phyloP scores from a whole-genome alignment of 2,797 vertebrate genomes.

The Sebastes itinus region DNA sequence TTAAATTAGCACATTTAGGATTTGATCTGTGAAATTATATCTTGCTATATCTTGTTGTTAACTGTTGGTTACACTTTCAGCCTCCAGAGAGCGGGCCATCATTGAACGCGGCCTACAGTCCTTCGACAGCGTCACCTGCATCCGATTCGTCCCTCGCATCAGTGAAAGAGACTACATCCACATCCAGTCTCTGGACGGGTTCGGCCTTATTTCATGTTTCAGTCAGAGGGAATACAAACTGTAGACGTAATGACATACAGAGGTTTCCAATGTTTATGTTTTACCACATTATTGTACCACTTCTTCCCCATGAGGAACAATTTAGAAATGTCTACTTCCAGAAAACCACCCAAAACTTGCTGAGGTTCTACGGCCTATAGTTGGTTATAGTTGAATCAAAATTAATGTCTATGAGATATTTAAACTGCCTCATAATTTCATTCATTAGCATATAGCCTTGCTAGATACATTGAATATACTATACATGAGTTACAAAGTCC shows the following conservation, averaged over 20 bases:
- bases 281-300: background rate
- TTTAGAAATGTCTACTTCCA: background rate
- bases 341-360: background rate
- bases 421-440: background rate
- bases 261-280: background rate
- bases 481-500: background rate
- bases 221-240: background rate
- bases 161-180: background rate
- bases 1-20: background rate
- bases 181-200: constrained; percentile 8
- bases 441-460: no score
- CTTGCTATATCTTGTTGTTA: background rate
- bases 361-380: background rate
- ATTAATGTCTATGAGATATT: background rate
- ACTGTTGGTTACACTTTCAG: background rate
- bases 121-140: background rate
- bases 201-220: background rate
- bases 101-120: background rate
- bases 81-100: background rate
- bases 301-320: background rate
- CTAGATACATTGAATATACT: background rate
- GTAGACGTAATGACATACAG: background rate
- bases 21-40: background rate
- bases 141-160: background rate
- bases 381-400: background rate